These are phyloP conservation scores for Laticauda laticaudata DNA, from an alignment of 2,113 vertebrate genomes.

Conservation along the genomic window DNA sequence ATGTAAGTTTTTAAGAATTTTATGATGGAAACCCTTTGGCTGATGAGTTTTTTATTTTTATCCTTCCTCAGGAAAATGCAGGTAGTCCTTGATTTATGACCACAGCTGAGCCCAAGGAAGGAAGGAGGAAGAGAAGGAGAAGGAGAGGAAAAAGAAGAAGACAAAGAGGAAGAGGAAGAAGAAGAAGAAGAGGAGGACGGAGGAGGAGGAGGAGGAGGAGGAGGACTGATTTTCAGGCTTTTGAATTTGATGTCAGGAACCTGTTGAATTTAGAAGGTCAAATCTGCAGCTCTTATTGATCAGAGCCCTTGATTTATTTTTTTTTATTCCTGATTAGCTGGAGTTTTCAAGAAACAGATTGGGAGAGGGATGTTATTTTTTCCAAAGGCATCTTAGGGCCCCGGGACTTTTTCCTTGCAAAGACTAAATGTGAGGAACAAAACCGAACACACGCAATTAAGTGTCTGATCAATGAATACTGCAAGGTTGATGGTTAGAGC, in stretches of 20 bases:
- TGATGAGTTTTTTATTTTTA: not conserved
- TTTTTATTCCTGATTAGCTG: not conserved
- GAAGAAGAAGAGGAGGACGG: not conserved
- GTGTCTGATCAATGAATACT: not conserved
- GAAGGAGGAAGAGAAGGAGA: not conserved
- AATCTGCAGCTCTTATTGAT: not conserved
- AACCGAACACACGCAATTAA: not conserved
- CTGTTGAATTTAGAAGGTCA: not conserved
- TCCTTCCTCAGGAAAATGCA: not conserved
- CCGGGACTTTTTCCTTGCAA: not conserved
- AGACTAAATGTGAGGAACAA: not conserved
- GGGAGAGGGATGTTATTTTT: not conserved
- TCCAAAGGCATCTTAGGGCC: not conserved
- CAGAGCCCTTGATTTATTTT: not conserved
- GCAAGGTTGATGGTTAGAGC: not conserved
- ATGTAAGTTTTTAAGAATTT: not conserved
- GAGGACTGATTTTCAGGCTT: no score
- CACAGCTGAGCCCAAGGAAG: no score
- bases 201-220: not conserved
- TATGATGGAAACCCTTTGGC: not conserved
- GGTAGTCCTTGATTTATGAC: not conserved
- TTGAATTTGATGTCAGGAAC: not conserved
- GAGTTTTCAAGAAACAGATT: not conserved
- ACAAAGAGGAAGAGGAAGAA: fast-evolving
- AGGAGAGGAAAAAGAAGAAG: fast-evolving